These are phyloP conservation scores for Caenorhabditis plicata DNA, from an alignment of 2,888 invertebrate genomes.

Conservation along the genomic window DNA sequence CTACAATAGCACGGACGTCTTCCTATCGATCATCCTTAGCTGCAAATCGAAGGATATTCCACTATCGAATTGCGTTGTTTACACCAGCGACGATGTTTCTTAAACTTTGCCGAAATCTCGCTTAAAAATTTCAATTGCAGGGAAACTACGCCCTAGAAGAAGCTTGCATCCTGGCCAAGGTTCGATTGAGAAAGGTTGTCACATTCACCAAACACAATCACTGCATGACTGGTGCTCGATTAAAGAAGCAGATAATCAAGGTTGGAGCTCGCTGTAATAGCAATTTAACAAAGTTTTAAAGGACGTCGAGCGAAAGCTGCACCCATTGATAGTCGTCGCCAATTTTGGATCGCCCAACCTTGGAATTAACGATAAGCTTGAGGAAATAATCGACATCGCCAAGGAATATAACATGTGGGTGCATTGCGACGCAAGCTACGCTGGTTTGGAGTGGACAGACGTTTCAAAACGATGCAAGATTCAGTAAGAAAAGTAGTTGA, in stretches of 20 bases:
- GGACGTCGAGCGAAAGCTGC: constrained; percentile 12
- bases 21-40: constrained; percentile 8
- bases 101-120: neutral
- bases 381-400: constrained; percentile 10
- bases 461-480: constrained; percentile 5
- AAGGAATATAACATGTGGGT: constrained; percentile 13
- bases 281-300: neutral
- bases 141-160: constrained; percentile 7
- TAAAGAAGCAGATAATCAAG: constrained; percentile 27
- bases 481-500: constrained; percentile 11
- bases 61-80: constrained; percentile 12
- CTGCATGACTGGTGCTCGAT: constrained; percentile 11
- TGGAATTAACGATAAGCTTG: constrained; percentile 21
- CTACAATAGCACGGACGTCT: constrained; percentile 16
- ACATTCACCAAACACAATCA: constrained; percentile 12
- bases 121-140: neutral
- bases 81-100: constrained; percentile 24
- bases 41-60: constrained; percentile 2
- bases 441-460: constrained; percentile 28
- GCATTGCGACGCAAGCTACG: constrained; percentile 25
- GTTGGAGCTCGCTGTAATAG: neutral
- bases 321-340: constrained; percentile 20
- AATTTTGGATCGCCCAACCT: constrained; percentile 21
- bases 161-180: constrained; percentile 11
- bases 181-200: constrained; percentile 17